phyloP scores from a whole-genome alignment of 2,797 vertebrate species.

The Malurus splendens region DNA sequence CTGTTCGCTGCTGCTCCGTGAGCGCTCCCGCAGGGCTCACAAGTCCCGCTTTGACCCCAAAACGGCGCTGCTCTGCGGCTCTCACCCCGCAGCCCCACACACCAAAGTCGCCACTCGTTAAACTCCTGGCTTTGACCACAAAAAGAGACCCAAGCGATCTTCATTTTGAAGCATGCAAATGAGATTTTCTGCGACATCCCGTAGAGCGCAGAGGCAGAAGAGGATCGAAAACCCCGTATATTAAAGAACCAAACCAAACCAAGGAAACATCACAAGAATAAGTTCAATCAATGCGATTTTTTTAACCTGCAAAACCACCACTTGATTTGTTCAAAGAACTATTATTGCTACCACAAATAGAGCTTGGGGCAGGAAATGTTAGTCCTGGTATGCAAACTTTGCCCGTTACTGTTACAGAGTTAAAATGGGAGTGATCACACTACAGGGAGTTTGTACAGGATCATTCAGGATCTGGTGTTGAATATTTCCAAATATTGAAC shows the following conservation, averaged over 20 bases:
- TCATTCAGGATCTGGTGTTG: not conserved
- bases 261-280: not conserved
- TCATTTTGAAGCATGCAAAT: not conserved
- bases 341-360: not conserved
- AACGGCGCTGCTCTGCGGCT: not conserved
- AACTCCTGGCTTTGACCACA: not conserved
- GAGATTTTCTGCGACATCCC: not conserved
- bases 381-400: not conserved
- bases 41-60: not conserved
- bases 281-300: not conserved
- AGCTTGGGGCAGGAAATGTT: not conserved
- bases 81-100: not conserved
- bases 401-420: not conserved
- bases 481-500: not conserved
- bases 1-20: not conserved
- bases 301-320: not conserved
- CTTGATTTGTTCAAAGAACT: not conserved
- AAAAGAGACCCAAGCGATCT: not conserved
- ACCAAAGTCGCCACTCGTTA: not conserved
- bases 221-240: not conserved
- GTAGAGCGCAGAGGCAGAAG: rapidly evolving
- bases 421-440: not conserved
- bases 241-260: not conserved
- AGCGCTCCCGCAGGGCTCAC: not conserved
- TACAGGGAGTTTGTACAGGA: not conserved